Conservation (phyloP, 2,113 vertebrate species). For the Coturnix japonica region DNA sequence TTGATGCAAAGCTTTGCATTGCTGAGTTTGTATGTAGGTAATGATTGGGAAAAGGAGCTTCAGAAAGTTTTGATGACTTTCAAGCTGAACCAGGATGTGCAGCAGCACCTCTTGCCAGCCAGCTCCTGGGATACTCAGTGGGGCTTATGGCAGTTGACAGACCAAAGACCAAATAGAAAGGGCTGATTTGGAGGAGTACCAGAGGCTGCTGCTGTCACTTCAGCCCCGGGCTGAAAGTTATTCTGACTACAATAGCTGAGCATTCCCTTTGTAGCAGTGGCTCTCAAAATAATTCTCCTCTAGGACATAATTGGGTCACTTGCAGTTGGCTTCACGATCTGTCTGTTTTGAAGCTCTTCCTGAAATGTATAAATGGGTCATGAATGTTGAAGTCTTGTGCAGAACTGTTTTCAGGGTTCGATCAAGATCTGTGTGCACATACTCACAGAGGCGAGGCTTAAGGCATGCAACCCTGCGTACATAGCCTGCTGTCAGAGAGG, state of each 20-base stretch:
- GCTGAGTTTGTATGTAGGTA: not conserved
- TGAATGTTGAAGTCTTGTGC: not conserved
- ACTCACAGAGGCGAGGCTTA: not conserved
- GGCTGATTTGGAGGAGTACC: not conserved
- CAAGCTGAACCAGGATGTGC: not conserved
- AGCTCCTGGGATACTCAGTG: not conserved
- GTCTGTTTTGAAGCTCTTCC: not conserved
- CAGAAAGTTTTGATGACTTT: not conserved
- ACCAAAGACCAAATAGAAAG: not conserved
- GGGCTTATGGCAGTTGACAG: not conserved
- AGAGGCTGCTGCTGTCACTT: not conserved
- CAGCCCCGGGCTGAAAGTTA: not conserved
- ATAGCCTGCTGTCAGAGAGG: not conserved
- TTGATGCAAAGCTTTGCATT: not conserved
- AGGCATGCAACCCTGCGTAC: accelerated
- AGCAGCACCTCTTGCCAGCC: conserved; percentile 47
- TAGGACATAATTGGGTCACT: conserved; percentile 1
- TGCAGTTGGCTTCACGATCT: not conserved
- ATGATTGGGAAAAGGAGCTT: not conserved
- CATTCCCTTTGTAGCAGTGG: not conserved
- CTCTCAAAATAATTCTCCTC: not conserved
- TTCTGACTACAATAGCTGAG: not conserved
- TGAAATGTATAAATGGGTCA: not conserved
- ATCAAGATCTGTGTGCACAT: not conserved
- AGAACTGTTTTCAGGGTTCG: not conserved